Conservation (phyloP, 1,140 invertebrate genomes). For the Papilio dardanus region DNA sequence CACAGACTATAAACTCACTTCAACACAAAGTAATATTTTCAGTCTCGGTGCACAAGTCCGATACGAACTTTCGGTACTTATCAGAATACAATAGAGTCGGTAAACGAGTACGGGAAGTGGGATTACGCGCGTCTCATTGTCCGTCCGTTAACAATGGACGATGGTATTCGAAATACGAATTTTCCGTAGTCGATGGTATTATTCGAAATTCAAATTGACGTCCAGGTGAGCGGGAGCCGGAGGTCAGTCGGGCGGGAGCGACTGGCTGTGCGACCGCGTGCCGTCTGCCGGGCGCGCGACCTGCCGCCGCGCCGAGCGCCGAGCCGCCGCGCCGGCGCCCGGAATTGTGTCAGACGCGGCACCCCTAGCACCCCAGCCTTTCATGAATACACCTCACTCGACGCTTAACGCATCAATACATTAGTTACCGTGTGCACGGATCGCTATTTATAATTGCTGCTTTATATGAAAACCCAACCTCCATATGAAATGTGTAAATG, state of each 20-base stretch:
- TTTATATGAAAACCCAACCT: constrained; percentile 40
- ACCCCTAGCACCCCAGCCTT: constrained; percentile 69
- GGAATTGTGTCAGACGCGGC: constrained; percentile 75
- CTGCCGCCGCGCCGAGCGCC: constrained; percentile 44
- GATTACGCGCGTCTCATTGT: constrained; percentile 67
- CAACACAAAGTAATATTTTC: constrained; percentile 34
- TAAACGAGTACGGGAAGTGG: constrained; percentile 55
- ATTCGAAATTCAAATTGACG: constrained; percentile 35
- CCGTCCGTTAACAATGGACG: constrained; percentile 55
- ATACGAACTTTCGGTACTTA: constrained; percentile 56
- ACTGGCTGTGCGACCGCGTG: constrained; percentile 66
- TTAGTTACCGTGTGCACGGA: constrained; percentile 61
- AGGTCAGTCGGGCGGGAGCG: constrained; percentile 60
- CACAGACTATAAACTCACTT: constrained; percentile 41
- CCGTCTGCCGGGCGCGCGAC: constrained; percentile 74
- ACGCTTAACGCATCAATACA: constrained; percentile 73
- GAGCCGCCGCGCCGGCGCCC: constrained; percentile 77
- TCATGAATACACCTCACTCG: constrained; percentile 66
- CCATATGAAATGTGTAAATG: constrained; percentile 2
- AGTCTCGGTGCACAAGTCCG: constrained; percentile 41
- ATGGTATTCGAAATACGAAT: constrained; percentile 48
- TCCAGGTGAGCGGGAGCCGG: constrained; percentile 44
- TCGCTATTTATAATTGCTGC: constrained; percentile 52
- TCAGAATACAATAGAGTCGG: constrained; percentile 55
- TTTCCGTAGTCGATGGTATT: constrained; percentile 37